Evolutionary conservation across 2,888 invertebrate genomes (phyloP).

Genomic region (Dascillus cervinus): DNA sequence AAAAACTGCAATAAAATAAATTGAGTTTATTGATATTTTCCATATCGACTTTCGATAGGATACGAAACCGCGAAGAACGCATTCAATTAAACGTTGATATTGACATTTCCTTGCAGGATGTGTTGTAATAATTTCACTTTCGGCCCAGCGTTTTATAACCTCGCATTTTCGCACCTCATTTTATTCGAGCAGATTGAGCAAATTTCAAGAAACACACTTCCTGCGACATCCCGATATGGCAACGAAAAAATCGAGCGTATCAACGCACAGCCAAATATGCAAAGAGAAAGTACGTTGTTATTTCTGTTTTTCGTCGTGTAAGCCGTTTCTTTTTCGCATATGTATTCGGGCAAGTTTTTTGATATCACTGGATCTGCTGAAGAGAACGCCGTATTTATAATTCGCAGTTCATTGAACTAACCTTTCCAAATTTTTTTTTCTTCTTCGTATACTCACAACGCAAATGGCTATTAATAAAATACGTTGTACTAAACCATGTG

Average conservation of each 20-base stretch:
- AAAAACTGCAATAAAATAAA: too few relatives aligned
- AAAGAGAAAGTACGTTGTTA: slow-evolving; percentile 3
- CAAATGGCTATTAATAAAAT: slow-evolving; percentile 5
- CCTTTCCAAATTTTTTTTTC: slow-evolving; percentile 3
- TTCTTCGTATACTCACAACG: slow-evolving; percentile 1
- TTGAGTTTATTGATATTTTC: too few relatives aligned
- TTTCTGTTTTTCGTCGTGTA: not conserved
- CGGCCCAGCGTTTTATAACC: too few relatives aligned
- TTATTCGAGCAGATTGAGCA: too few relatives aligned
- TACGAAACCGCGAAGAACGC: too few relatives aligned
- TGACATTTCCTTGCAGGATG: too few relatives aligned
- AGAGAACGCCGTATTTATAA: too few relatives aligned
- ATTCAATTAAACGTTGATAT: too few relatives aligned
- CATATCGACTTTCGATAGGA: too few relatives aligned
- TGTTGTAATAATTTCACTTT: slow-evolving; percentile 1
- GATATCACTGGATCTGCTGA: slow-evolving; percentile 1
- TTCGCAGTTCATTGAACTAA: slow-evolving; percentile 5
- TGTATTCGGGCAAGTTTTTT: not conserved
- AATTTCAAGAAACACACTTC: too few relatives aligned
- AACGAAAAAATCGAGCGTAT: not conserved
- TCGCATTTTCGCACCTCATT: too few relatives aligned
- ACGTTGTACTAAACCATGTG: slow-evolving; percentile 4
- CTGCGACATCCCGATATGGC: slow-evolving; percentile 2
- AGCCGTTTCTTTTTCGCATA: not conserved
- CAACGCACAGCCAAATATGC: slow-evolving; percentile 4